Evolutionary conservation across 1,140 invertebrate species (phyloP), one percentile per base, ranked within the genome.

Genomic region (Drosophila repleta): DNA sequence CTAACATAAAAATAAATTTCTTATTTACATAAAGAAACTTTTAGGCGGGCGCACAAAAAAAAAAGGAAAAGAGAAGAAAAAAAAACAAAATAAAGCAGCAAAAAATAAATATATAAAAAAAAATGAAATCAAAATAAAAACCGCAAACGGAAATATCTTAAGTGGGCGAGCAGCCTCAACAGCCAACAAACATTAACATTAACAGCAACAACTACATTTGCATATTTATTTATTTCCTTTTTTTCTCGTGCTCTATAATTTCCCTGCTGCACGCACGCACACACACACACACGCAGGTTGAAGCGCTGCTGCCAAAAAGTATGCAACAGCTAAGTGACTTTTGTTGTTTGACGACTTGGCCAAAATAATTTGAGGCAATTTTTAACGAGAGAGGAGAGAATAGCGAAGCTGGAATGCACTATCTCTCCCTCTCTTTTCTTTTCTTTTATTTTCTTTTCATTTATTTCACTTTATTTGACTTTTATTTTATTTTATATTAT

Each of bases 21-120:
- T 83, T 89, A 88, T 88, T 88, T 88, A 88, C 84, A 88, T 88
- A 88, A 79, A 79, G 83, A 89, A 88, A 88, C 83, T 88, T 88
- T 88, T 83, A 83, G 83, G 79, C 52, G 62, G 48, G 48, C 83
- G 71, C 24, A 53, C 57, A 76, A 55, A 68, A 52, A 77, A 85
- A 78, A 45, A 48, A 65, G 55, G 63, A 41, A 74, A 55, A 68
- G 52, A 77, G 80, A 75, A 41, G n/a, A n/a, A 48, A 65, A 58
- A 66, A 41, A 74, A 55, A 68, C 52, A 77, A 85, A 75, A 41
- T 43, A 68, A 62, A 66, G 39, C 67, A 1, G 15, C 64, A 15
- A 11, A 17, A 18, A 18, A 66, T 45, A 56, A 61, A 67, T 65
- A 68, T 49, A 62, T 45, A 69, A 87, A 84, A 85, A 61, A 69